Conservation (phyloP, 2,113 vertebrate species). For the Atrichornis clamosus region DNA sequence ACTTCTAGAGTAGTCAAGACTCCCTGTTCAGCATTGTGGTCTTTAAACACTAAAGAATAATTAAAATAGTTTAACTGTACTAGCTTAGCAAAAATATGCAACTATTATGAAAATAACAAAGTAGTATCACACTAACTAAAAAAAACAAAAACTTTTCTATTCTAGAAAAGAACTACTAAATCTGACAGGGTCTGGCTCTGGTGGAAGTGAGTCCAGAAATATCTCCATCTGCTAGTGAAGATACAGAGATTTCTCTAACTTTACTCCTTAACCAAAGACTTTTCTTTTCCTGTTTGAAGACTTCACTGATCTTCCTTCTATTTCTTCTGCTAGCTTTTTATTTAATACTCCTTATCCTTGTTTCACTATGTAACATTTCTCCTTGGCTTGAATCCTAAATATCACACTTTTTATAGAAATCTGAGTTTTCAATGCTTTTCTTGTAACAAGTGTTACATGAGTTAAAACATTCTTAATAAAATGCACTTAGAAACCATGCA, state of each 20-base stretch:
- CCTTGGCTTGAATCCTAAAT: conserved; percentile 19
- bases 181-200: background rate
- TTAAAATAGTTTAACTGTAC: background rate
- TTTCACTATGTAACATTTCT: background rate
- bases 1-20: background rate
- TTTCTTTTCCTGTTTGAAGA: background rate
- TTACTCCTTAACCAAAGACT: background rate
- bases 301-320: background rate
- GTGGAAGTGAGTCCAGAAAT: background rate
- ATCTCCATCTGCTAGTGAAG: background rate
- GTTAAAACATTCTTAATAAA: conserved; percentile 23
- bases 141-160: background rate
- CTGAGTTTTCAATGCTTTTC: conserved; percentile 2
- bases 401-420: conserved; percentile 11
- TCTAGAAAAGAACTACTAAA: background rate
- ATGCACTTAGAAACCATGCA: background rate
- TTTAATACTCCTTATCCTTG: background rate
- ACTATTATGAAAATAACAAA: background rate
- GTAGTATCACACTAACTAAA: background rate
- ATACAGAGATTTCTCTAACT: background rate
- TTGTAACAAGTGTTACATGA: conserved; percentile 3
- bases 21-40: background rate
- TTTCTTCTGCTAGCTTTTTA: background rate
- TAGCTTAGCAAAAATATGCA: background rate
- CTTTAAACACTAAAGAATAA: background rate